These are phyloP conservation scores for Amphiprion percula DNA, from an alignment of 2,113 vertebrate genomes.

Conservation along the genomic window DNA sequence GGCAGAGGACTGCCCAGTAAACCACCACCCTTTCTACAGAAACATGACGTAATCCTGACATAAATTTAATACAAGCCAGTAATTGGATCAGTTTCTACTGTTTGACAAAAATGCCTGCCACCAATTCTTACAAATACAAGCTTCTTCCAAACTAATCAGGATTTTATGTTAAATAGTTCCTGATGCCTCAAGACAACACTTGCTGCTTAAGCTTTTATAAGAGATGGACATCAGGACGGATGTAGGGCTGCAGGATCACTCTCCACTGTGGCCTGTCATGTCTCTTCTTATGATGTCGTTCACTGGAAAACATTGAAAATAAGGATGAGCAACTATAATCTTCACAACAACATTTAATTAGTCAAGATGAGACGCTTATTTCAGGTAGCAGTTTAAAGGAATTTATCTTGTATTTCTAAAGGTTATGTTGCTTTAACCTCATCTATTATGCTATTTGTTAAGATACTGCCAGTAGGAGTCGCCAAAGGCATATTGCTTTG, in stretches of 20 bases:
- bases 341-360: slow-evolving; percentile 3
- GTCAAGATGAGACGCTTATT: background rate
- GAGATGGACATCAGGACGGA: background rate
- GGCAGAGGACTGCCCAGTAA: background rate
- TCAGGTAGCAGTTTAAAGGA: background rate
- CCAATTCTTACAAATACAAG: background rate
- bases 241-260: slow-evolving; percentile 80
- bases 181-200: background rate
- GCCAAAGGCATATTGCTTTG: background rate
- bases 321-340: background rate
- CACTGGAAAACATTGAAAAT: slow-evolving; percentile 86
- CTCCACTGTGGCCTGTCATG: slow-evolving; percentile 89
- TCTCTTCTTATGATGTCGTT: slow-evolving; percentile 98
- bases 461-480: slow-evolving; percentile 20
- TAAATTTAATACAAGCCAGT: background rate
- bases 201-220: background rate
- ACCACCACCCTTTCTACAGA: background rate
- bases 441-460: background rate
- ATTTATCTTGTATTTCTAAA: background rate
- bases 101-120: slow-evolving; percentile 6
- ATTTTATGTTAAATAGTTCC: slow-evolving; percentile 4
- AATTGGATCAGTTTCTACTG: background rate
- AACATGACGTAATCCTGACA: slow-evolving; percentile 3
- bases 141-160: background rate
- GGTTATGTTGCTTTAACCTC: background rate